Evolutionary conservation across 37 sponge, comb jelly and placozoan species (phyloP), one percentile per base, ranked within the genome.

Genomic region (Cladorhizidae sp.): DNA sequence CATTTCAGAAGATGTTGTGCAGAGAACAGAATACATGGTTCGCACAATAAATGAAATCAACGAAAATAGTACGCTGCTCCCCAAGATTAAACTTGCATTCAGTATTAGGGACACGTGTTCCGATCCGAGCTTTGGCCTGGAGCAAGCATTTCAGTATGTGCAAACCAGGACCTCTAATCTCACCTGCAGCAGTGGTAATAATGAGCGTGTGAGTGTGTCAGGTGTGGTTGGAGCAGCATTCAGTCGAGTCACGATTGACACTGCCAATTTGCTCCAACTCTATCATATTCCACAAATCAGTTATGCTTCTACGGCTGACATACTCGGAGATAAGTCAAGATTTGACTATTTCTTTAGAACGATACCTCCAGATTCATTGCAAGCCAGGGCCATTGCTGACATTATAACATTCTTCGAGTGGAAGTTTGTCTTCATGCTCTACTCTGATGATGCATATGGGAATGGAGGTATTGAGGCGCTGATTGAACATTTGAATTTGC

Each of bases 331-430:
- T 56, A 89, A 82, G 40, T 76, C 79, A 23, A 40, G 84, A 2
- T 94, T 84, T 75, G 80, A 84, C 23, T 94, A 85, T 59, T 94
- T 94, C 77, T 72, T 94, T 28, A 85, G 95, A 20, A 88, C 88
- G 3, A 57, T 92, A 20, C 92, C 95, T 58, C 89, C 95, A 23
- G 95, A 94, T 77, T 51, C 29, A 6, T 79, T 86, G 45, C 95
- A 94, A 70, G 83, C 95, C 9, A 21, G 40, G 37, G 92, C 89
- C 49, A 87, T 94, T 72, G 86, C 74, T 17, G 92, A 80, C n/a
- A 74, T 94, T 7, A 75, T 85, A 1, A 37, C 29, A 3, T 21
- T 41, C 11, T 88, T 85, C 80, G 78, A 85, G 21, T 92, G 92
- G 92, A 81, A 73, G 12, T 92, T 84, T 72, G 84, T 90, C 9